Base-by-base conservation (phyloP, 2,113 vertebrate species). In the Pelecanus crispus region DNA sequence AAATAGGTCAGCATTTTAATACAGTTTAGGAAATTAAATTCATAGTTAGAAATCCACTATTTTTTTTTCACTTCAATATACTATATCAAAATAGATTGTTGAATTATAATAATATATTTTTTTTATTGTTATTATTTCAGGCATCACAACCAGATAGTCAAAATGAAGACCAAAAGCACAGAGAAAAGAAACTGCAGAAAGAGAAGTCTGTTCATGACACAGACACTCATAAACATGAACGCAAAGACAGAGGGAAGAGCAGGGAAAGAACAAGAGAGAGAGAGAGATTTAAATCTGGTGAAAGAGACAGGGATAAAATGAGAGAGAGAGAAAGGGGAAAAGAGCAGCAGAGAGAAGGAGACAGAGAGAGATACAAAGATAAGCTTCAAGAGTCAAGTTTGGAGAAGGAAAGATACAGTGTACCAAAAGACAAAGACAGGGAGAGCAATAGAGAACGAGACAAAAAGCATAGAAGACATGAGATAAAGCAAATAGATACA, bases 101-200 rank as follows among this genome's bases (percentile, higher is more conserved):
- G 19, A 56, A 83, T 58, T 71, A 44, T 56, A 84, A 73, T 78
- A 40, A 42, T 40, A 21, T 1, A 32, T 52, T 81, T 50, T 81
- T 38, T 80, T 36, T 11, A 34, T 62, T 55, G 14, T 44, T 44
- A 44, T 47, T 22, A 36, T 68, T 78, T 85, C 53, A 98, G 98
- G 86, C 77, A 31, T 92, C 88, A n/a, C 95, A 88, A 10, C 87
- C 89, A 25, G 96, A 92, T 42, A 77, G 58, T 82, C 84, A 95
- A 63, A 97, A 87, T 90, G 97, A 98, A 70, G 97, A 98, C 8
- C 98, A 78, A 90, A 97, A 96, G 42, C 95, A 94, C 74, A 96
- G 86, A 81, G 98, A 97, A 77, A 97, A 94, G 88, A 98, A 96
- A 81, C 65, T 36, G 32, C 88, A 14, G 25, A 96, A 90, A 90